A percentile compares a stretch with the other conserved stretches of the same genome.
Evolutionary conservation across 2,113 vertebrate species (phyloP).

Genomic region (Accipiter cooperii): DNA sequence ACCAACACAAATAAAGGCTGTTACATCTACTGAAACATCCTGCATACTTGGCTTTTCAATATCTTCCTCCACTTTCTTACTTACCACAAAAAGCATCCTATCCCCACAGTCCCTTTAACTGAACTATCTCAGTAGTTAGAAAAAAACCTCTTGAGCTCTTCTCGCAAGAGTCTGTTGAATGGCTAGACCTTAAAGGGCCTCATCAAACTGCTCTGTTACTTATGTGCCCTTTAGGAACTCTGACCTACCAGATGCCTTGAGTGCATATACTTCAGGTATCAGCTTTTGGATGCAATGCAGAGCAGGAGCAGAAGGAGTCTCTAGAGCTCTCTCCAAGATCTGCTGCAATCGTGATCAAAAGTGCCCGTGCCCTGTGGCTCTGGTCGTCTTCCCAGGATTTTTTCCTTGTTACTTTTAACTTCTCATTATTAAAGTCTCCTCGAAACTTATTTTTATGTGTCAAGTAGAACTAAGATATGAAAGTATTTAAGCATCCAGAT

Average conservation of each 20-base stretch:
- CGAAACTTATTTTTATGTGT: neutral
- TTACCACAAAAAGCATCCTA: neutral
- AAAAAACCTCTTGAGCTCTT: neutral
- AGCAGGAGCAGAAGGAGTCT: neutral
- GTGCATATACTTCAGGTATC: no score
- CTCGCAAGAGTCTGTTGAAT: neutral
- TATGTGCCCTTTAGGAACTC: neutral
- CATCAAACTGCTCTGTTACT: neutral
- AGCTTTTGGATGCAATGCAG: neutral
- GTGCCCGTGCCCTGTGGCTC: neutral
- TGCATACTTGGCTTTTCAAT: neutral
- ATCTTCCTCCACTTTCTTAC: neutral
- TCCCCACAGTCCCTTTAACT: neutral
- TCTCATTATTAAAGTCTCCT: neutral
- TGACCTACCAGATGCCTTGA: neutral
- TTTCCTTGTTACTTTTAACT: neutral
- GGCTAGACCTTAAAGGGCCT: neutral
- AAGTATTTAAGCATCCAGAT: neutral
- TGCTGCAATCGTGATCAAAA: neutral
- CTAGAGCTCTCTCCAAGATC: neutral
- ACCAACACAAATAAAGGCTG: neutral
- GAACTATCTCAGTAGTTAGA: neutral
- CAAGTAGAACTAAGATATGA: neutral
- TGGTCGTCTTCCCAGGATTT: rapidly evolving
- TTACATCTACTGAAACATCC: neutral